These are phyloP conservation scores for Myanophis thanlyinensis DNA, from an alignment of 2,113 vertebrate genomes.

Conservation along the genomic window DNA sequence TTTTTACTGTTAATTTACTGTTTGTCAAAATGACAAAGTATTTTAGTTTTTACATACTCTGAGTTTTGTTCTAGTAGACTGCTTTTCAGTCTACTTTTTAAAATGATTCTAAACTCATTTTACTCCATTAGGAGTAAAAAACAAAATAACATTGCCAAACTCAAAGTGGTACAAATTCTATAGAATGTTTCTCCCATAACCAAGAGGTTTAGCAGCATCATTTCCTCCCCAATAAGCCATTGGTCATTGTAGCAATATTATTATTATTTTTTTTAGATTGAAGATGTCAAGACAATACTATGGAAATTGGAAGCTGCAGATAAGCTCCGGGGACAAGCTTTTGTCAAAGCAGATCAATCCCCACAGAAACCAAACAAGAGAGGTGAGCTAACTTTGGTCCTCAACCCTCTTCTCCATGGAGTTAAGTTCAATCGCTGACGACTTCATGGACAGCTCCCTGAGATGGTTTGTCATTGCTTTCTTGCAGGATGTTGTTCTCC, in stretches of 20 bases:
- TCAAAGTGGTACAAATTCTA: not conserved
- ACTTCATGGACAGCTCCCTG: not conserved
- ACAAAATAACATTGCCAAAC: not conserved
- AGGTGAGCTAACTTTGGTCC: constrained; percentile 58
- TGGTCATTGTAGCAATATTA: not conserved
- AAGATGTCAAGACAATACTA: constrained; percentile 67
- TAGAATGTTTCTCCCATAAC: not conserved
- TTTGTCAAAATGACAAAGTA: not conserved
- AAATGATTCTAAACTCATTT: not conserved
- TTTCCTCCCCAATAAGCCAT: not conserved
- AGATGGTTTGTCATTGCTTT: not conserved
- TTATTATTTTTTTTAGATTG: constrained; percentile 57
- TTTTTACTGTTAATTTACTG: not conserved
- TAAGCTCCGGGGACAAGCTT: constrained; percentile 69
- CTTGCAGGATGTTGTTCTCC: not conserved
- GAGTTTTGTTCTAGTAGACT: not conserved
- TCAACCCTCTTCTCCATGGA: fast-evolving
- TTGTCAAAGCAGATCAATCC: constrained; percentile 68
- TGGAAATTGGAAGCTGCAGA: constrained; percentile 71
- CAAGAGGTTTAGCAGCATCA: not conserved
- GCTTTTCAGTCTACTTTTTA: not conserved
- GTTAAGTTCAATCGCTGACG: not conserved
- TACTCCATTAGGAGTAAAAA: not conserved
- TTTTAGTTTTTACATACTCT: not conserved
- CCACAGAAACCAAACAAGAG: constrained; percentile 75